Base-by-base conservation (phyloP, 2,797 vertebrate genomes). In the Sylvilagus floridanus region DNA sequence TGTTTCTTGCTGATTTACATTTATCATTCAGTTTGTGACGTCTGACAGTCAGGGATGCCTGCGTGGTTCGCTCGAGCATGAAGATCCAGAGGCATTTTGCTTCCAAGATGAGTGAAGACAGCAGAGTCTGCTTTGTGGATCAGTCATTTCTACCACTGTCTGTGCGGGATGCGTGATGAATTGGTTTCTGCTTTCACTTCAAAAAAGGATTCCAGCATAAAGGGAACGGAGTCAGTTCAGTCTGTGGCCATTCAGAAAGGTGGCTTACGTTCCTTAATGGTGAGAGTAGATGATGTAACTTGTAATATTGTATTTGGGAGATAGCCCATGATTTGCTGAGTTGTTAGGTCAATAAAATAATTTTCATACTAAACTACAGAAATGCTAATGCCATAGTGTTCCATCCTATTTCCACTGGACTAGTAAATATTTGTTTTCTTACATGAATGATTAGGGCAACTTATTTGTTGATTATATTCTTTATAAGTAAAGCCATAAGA, bases 11-110 rank as follows among this genome's bases (percentile, higher is more conserved):
- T 47, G 28, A 91, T 88, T 93, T 71, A 28, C 13, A 47, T 83
- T 92, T 73, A 63, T 81, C 47, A n/a, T 85, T 91, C 19, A 66
- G 69, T 66, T 75, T 93, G 13, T 22, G 19, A 24, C 60, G 2
- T 65, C 14, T 73, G 37, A 75, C 24, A 87, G 32, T 32, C 35
- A 91, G 52, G 72, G 30, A 5, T 84, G 22, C 30, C 32, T 11
- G 26, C 8, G 50, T 69, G 50, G 84, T 84, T 93, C 32, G 87
- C 63, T 63, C 7, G 37, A 88, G 28, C 11, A 37, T 87, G 82
- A 90, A 72, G 57, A 81, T 87, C 47, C 66, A 88, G 35, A 72
- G 30, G 88, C 1, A 2, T 85, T 78, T 77, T 95, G 30, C 65
- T 84, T 69, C 62, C 35, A 37, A 30, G n/a, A 42, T 85, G 26